Evolutionary conservation across 2,888 invertebrate genomes (phyloP).

Genomic region (Ennomos quercinarius): DNA sequence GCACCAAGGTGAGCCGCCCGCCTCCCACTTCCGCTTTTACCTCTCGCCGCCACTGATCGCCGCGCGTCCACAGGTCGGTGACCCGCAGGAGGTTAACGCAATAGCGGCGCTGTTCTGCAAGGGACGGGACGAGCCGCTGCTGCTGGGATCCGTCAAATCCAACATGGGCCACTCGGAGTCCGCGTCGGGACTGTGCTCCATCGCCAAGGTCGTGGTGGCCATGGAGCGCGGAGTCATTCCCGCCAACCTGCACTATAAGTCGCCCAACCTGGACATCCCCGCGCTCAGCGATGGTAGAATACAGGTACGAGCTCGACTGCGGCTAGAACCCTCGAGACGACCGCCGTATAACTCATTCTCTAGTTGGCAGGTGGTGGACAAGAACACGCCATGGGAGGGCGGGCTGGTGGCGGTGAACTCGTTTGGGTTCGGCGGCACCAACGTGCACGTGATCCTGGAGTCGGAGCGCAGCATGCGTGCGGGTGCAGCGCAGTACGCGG

Average conservation of each 20-base stretch:
- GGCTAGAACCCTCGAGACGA: not conserved
- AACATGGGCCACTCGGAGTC: conserved; percentile 99
- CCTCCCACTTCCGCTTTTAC: not conserved
- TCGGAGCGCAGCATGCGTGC: conserved; percentile 88
- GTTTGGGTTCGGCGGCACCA: conserved; percentile 99
- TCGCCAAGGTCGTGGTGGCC: conserved; percentile 95
- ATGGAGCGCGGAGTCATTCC: conserved; percentile 97
- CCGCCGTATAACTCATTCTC: not conserved
- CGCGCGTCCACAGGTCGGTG: conserved; percentile 88
- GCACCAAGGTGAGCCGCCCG: conserved; percentile 90
- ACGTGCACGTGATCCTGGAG: conserved; percentile 95
- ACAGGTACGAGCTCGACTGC: conserved; percentile 10
- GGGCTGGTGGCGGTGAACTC: conserved; percentile 98
- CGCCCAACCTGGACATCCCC: conserved; percentile 95
- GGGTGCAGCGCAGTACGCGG: conserved; percentile 75
- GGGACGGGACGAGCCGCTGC: conserved; percentile 88
- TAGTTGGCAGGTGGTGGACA: conserved; percentile 89
- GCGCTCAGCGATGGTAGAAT: conserved; percentile 90
- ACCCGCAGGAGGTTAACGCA: conserved; percentile 98
- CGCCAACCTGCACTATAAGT: conserved; percentile 94
- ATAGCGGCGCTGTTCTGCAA: conserved; percentile 96
- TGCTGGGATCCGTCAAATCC: conserved; percentile 98
- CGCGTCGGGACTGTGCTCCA: conserved; percentile 94
- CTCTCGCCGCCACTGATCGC: not conserved
- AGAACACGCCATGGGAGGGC: conserved; percentile 93